These are phyloP conservation scores for Mungos mungo DNA, from an alignment of 2,113 vertebrate species.

Conservation along the genomic window DNA sequence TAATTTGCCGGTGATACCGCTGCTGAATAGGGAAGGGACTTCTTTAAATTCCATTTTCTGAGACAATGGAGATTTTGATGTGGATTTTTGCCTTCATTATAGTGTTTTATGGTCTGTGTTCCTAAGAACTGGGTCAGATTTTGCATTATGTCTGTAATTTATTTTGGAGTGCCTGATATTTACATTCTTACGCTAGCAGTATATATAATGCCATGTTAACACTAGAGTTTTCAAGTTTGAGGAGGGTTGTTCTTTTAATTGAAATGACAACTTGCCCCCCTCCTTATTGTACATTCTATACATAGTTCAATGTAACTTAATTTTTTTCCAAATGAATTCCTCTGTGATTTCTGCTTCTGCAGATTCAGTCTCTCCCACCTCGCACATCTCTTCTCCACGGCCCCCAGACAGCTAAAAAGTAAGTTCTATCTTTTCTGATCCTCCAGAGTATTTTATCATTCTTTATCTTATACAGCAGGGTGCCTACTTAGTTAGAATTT, in stretches of 20 bases:
- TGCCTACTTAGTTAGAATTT: conserved; percentile 35
- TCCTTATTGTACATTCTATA: neutral
- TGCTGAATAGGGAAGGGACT: neutral
- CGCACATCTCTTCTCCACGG: neutral
- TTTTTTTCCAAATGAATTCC: conserved; percentile 44
- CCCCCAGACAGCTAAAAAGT: neutral
- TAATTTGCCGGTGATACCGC: neutral
- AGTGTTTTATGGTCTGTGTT: conserved; percentile 59
- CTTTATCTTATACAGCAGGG: conserved; percentile 20
- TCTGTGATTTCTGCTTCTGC: conserved; percentile 1
- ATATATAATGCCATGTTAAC: conserved; percentile 25
- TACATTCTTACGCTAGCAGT: neutral
- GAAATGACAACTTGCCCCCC: neutral
- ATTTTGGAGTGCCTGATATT: conserved; percentile 38
- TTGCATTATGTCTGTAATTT: conserved; percentile 61
- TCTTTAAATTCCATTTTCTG: conserved; percentile 36
- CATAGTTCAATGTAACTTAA: neutral
- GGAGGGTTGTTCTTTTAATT: neutral
- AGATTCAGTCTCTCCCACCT: neutral
- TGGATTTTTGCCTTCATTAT: conserved; percentile 53
- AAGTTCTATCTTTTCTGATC: conserved; percentile 12
- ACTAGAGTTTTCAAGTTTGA: conserved; percentile 28
- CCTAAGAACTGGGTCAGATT: conserved; percentile 64
- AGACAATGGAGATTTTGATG: conserved; percentile 52
- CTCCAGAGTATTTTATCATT: conserved; percentile 13